Percentiles rank a stretch among this genome's conserved stretches.
phyloP scores from a whole-genome alignment of 1,140 invertebrate species.

The Scaptomyza pallida region DNA sequence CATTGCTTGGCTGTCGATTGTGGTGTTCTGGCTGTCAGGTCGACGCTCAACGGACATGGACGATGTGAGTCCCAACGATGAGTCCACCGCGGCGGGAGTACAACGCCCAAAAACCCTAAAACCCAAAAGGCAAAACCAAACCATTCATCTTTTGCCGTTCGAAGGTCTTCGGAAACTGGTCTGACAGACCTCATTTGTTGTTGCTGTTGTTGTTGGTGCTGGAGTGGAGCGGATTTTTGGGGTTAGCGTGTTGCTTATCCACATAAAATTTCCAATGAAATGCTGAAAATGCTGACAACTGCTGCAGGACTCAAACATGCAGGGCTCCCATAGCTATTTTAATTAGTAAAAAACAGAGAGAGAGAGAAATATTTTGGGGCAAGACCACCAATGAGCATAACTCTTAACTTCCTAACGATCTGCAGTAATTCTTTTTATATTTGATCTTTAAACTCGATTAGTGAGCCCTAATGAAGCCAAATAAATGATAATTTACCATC shows the following conservation, averaged over 20 bases:
- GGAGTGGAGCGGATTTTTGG: slow-evolving; percentile 48
- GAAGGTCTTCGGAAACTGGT: slow-evolving; percentile 55
- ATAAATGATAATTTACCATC: slow-evolving; percentile 63
- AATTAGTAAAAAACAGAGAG: slow-evolving; percentile 66
- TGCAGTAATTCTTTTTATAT: slow-evolving; percentile 27
- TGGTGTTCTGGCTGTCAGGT: slow-evolving; percentile 75
- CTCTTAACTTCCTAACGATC: slow-evolving; percentile 51
- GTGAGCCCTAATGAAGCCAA: slow-evolving; percentile 76
- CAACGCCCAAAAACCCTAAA: slow-evolving; percentile 16
- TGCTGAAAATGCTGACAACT: slow-evolving; percentile 61
- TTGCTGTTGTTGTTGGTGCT: too few relatives aligned
- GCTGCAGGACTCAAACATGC: slow-evolving; percentile 69
- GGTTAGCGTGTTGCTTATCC: slow-evolving; percentile 79
- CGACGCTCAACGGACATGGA: slow-evolving; percentile 39
- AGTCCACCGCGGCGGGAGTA: slow-evolving; percentile 29
- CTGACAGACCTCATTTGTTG: slow-evolving; percentile 52
- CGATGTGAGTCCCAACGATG: slow-evolving; percentile 14
- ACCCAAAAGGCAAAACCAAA: slow-evolving; percentile 29
- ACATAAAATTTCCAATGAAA: slow-evolving; percentile 73
- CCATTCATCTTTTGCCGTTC: slow-evolving; percentile 80
- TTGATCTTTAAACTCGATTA: slow-evolving; percentile 61
- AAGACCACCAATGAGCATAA: slow-evolving; percentile 65
- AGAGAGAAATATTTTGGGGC: not conserved
- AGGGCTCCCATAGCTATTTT: slow-evolving; percentile 74
- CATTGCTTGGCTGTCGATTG: slow-evolving; percentile 75